Base-by-base conservation (phyloP, 2,797 vertebrate genomes). In the Nannoperca australis region DNA sequence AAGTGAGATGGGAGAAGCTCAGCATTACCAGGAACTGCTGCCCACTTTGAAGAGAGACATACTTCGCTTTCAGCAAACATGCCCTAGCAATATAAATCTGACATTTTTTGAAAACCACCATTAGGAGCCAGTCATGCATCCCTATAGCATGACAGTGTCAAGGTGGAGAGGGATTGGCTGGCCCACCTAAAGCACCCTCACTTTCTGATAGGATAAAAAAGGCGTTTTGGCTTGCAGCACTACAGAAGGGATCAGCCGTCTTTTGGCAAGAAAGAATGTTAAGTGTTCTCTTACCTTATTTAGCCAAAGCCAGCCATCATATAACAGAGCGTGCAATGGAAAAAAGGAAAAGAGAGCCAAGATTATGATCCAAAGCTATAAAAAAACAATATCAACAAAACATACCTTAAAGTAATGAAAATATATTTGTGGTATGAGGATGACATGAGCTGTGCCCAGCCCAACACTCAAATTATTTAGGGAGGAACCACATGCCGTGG, bases 71-170 rank as follows among this genome's bases (percentile, higher is more conserved):
- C 89, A 92, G 71, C 71, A 88, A 90, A 94, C 88, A 85, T 88
- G 91, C 86, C 90, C 75, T 32, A 53, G 81, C 87, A 85, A 74
- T 87, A 90, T 86, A 89, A 93, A 93, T 92, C 90, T 27, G 24
- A 89, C 65, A 81, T 66, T 86, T 89, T 89, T 86, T 82, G 83
- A 91, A 91, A 93, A 88, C 85, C 90, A 79, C 83, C 90, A 93
- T 93, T 92, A 91, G 82, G 80, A 92, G 49, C 75, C 86, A 94
- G 92, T 93, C 92, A 93, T 88, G 90, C 93, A 84, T 92, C 86
- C 38, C 73, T 47, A 72, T 75, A 87, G 89, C 85, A 87, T 88
- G 92, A 91, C 90, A 89, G 72, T 85, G 90, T 91, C 68, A 78
- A 88, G 87, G 88, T 83, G 81, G 60, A 80, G 70, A 87, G 61